A percentile compares a stretch with the other conserved stretches of the same genome.
Evolutionary conservation across 2,888 invertebrate species (phyloP).

Genomic region (Odiellus spinosus): DNA sequence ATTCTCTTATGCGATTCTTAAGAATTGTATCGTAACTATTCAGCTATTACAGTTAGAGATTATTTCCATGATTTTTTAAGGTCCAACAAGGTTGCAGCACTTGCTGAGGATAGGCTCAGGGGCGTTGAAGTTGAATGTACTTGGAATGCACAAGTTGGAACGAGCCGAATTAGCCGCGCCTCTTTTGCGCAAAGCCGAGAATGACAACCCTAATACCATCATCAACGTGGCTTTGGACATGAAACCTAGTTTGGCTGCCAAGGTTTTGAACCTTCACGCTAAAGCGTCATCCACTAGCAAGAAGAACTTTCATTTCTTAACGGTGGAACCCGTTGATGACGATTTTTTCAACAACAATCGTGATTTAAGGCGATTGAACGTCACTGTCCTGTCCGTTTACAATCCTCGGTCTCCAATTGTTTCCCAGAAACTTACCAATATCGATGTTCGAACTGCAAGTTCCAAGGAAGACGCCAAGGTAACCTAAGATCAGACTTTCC

Average conservation of each 20-base stretch:
- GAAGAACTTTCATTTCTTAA: slow-evolving; percentile 12
- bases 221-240: neutral
- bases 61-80: no score
- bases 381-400: no score
- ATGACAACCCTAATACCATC: neutral
- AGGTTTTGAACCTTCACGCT: slow-evolving; percentile 9
- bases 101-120: slow-evolving; percentile 8
- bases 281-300: slow-evolving; percentile 9
- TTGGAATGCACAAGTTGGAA: slow-evolving; percentile 5
- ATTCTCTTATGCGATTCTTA: no score
- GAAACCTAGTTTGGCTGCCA: neutral
- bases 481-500: no score
- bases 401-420: no score
- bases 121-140: slow-evolving; percentile 5
- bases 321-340: slow-evolving; percentile 8
- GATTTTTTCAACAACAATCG: no score
- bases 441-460: no score
- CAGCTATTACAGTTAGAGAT: no score
- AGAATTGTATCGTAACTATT: no score
- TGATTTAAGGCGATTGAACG: no score
- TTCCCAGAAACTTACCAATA: no score
- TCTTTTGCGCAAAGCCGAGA: neutral
- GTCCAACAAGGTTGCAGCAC: slow-evolving; percentile 11
- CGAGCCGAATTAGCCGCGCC: neutral
- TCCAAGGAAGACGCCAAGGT: no score